These are phyloP conservation scores for Ecliptopera silaceata DNA, from an alignment of 2,888 invertebrate species.

Conservation along the genomic window DNA sequence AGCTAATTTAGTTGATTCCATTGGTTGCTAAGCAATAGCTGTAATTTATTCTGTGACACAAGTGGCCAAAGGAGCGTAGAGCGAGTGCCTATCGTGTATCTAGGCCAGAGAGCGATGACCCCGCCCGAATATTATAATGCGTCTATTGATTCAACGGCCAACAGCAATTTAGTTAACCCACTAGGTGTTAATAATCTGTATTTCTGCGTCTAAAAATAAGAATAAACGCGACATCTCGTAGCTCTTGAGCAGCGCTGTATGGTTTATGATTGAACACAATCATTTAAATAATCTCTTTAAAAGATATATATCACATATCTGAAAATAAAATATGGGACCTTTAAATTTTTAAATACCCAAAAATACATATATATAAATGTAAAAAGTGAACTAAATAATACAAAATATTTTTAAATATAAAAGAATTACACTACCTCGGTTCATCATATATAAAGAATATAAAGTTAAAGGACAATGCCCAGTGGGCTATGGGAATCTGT, in stretches of 20 bases:
- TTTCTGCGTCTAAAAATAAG: neutral
- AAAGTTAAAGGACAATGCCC: too few relatives aligned
- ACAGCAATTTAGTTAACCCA: conserved; percentile 6
- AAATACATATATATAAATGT: too few relatives aligned
- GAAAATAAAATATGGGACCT: too few relatives aligned
- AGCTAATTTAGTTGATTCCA: neutral
- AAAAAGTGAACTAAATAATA: too few relatives aligned
- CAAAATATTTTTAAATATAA: too few relatives aligned
- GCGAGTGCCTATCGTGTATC: conserved; percentile 5
- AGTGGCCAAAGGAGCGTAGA: conserved; percentile 1
- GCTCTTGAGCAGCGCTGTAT: neutral
- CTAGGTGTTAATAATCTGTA: neutral
- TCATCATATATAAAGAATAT: too few relatives aligned
- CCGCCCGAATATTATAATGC: conserved; percentile 6
- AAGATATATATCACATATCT: too few relatives aligned
- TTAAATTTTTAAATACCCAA: too few relatives aligned
- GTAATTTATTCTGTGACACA: conserved; percentile 4
- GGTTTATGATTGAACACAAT: neutral
- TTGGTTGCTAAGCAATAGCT: neutral
- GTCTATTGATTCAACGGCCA: conserved; percentile 10
- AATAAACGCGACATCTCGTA: conserved; percentile 4
- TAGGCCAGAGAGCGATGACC: conserved; percentile 20
- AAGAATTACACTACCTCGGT: too few relatives aligned
- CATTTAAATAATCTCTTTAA: too few relatives aligned
- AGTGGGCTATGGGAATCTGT: too few relatives aligned